Base-by-base conservation (phyloP, 2,797 vertebrate species). In the Psittacula echo region DNA sequence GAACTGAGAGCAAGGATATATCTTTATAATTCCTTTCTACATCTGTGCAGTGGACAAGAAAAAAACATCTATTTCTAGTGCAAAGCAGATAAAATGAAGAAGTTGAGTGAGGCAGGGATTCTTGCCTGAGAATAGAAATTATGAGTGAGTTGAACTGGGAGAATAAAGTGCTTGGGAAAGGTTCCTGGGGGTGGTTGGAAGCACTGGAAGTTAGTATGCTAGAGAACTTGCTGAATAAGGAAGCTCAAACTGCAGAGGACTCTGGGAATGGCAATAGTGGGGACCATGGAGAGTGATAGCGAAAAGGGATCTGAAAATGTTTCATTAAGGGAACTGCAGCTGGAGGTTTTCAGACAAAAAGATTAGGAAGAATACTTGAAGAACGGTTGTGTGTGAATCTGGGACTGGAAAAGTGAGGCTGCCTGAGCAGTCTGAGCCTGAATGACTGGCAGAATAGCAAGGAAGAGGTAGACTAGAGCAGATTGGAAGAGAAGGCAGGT, bases 241-340 rank as follows among this genome's bases (percentile, higher is more conserved):
- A 91, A 65, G 29, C 26, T 77, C 24, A 80, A 18, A 61, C 18
- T 0, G 0, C 7, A 9, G 50, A 18, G 16, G 16, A 14, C 30
- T 70, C 34, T n/a, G 22, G 3, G 20, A 4, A 48, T 39, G 41
- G 21, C 21, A 66, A 39, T 21, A 47, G 22, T 71, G 17, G 29
- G 44, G 32, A 41, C 9, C 30, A 20, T 4, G 6, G 54, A 75
- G 29, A 26, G 26, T 15, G 11, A 20, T 9, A 37, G 19, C 2
- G 2, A 13, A 22, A 85, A 66, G 14, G 4, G 5, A 41, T 71
- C 9, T 77, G 27, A 13, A 45, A 41, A 19, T 11, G 6, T 32
- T 91, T 83, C 29, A 22, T 64, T 62, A 71, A 24, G 29, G 13
- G 42, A 79, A 37, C 18, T 22, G 14, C 14, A 89, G 23, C n/a